phyloP scores from a whole-genome alignment of 2,888 invertebrate species.

The Oasisia sp. region DNA sequence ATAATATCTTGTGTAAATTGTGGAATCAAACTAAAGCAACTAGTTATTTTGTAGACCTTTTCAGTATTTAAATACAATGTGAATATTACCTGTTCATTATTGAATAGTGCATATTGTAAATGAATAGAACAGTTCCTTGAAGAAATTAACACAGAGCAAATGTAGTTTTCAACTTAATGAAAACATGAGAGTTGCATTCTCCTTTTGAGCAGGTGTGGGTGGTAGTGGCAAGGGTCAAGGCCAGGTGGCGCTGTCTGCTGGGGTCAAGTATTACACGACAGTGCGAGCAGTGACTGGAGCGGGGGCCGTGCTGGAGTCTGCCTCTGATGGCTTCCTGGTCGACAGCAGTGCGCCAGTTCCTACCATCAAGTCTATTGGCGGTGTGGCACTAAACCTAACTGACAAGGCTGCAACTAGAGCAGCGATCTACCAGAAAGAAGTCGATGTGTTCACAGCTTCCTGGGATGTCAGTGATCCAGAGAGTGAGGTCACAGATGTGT shows the following conservation, averaged over 20 bases:
- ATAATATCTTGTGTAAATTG: too few relatives aligned
- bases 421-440: not conserved
- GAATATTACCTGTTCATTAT: too few relatives aligned
- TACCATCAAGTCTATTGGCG: not conserved
- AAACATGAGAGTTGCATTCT: too few relatives aligned
- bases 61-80: too few relatives aligned
- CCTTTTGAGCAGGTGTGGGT: not conserved
- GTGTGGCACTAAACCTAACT: not conserved
- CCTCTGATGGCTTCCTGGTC: not conserved
- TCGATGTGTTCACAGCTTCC: not conserved
- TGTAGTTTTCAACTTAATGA: not conserved
- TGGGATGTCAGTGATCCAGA: not conserved
- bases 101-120: too few relatives aligned
- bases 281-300: constrained; percentile 29
- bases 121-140: too few relatives aligned
- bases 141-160: too few relatives aligned
- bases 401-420: not conserved
- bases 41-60: too few relatives aligned
- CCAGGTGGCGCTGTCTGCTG: not conserved
- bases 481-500: not conserved
- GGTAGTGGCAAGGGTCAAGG: not conserved
- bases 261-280: constrained; percentile 18
- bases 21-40: too few relatives aligned
- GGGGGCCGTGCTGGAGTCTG: constrained; percentile 14
- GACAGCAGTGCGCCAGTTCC: not conserved